Evolutionary conservation across 2,113 vertebrate species (phyloP).

Genomic region (Terrapene triunguis): DNA sequence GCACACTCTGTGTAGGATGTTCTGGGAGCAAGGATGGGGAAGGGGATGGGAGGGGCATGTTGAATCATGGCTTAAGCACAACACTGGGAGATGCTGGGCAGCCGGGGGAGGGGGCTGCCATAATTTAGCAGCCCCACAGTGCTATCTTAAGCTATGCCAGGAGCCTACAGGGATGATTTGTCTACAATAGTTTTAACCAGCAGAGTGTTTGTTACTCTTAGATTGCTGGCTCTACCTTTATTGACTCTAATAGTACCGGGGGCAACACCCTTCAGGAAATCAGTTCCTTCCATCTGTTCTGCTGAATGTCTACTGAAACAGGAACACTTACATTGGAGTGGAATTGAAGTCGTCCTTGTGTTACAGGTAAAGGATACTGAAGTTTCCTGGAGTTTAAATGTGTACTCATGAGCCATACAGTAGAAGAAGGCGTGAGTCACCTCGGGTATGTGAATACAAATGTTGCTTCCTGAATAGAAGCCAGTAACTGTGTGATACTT

Average conservation of each 20-base stretch:
- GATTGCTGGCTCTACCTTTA: background rate
- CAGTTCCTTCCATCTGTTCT: background rate
- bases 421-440: too few species aligned
- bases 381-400: background rate
- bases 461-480: background rate
- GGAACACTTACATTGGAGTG: background rate
- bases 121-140: background rate
- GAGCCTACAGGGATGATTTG: background rate
- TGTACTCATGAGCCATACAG: too few species aligned
- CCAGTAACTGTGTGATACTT: background rate
- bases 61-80: background rate
- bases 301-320: background rate
- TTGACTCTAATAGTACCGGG: background rate
- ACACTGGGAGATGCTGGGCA: background rate
- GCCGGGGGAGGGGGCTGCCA: background rate
- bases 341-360: background rate
- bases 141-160: background rate
- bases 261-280: background rate
- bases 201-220: background rate
- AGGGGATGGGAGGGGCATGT: background rate
- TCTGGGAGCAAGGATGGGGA: background rate
- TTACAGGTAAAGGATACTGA: background rate
- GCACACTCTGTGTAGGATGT: too few species aligned
- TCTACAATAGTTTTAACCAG: background rate
- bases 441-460: background rate